phyloP scores from a whole-genome alignment of 2,888 invertebrate genomes.

The Aethes cnicana region DNA sequence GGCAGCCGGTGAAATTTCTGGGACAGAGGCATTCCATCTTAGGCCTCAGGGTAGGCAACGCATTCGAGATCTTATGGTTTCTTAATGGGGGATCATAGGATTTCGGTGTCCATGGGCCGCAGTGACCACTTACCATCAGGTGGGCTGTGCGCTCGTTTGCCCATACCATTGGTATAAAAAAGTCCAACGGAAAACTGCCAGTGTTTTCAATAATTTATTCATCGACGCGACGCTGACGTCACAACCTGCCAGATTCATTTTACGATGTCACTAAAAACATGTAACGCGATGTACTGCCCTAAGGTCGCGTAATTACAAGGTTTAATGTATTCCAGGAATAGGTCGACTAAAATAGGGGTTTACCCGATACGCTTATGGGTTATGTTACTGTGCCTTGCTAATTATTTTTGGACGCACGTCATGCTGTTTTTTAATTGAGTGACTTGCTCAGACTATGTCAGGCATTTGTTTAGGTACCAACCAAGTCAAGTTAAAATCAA shows the following conservation, averaged over 20 bases:
- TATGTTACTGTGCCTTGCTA: constrained; percentile 7
- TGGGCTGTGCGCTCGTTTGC: too few relatives aligned
- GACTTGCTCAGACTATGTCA: neutral
- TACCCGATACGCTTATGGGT: constrained; percentile 9
- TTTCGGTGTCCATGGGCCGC: too few relatives aligned
- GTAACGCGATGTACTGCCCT: constrained; percentile 24
- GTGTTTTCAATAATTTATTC: constrained; percentile 1
- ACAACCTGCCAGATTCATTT: constrained; percentile 14
- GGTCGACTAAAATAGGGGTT: constrained; percentile 15
- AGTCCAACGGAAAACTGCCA: neutral
- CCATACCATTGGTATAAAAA: too few relatives aligned
- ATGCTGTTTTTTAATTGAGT: neutral
- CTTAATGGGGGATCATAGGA: too few relatives aligned
- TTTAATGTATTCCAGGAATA: constrained; percentile 22
- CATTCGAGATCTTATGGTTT: too few relatives aligned
- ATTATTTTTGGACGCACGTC: neutral
- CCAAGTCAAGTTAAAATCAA: too few relatives aligned
- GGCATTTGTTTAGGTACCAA: too few relatives aligned
- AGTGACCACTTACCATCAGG: neutral
- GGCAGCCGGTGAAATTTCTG: too few relatives aligned
- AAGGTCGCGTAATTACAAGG: constrained; percentile 27
- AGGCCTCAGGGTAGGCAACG: too few relatives aligned
- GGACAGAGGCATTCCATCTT: too few relatives aligned
- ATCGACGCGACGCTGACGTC: constrained; percentile 14
- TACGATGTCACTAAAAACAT: constrained; percentile 22